These are phyloP conservation scores for Junonia oenone DNA, from an alignment of 2,888 invertebrate species.

Conservation along the genomic window DNA sequence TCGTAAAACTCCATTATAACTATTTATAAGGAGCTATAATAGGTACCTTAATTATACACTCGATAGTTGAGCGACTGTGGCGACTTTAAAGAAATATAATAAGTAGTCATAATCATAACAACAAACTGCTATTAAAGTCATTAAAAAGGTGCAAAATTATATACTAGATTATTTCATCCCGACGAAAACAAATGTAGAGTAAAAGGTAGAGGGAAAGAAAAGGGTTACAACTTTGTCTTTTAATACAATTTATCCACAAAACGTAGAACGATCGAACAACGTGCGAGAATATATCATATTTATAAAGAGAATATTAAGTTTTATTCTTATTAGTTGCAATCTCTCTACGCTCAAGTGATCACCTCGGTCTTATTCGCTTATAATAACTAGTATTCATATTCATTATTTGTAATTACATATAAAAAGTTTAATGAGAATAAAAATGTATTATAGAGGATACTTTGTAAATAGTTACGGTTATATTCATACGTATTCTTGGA, in stretches of 20 bases:
- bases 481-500: too few relatives aligned
- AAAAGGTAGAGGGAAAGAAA: constrained; percentile 13
- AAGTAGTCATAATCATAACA: constrained; percentile 31
- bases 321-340: neutral
- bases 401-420: neutral
- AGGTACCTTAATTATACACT: constrained; percentile 33
- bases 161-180: constrained; percentile 24
- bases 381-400: neutral
- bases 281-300: neutral
- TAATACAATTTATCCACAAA: constrained; percentile 7
- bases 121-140: constrained; percentile 34
- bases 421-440: neutral
- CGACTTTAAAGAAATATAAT: constrained; percentile 30
- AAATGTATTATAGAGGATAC: too few relatives aligned
- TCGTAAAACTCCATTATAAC: constrained; percentile 34
- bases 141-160: constrained; percentile 38
- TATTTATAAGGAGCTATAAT: constrained; percentile 34
- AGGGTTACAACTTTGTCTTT: constrained; percentile 3
- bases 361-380: neutral
- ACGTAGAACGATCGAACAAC: neutral
- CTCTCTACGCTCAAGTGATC: neutral
- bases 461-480: too few relatives aligned
- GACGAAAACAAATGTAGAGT: constrained; percentile 18
- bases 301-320: neutral
- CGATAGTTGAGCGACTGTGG: constrained; percentile 28